Conservation (phyloP, 2,888 invertebrate genomes). For the Drosophila pegasa region DNA sequence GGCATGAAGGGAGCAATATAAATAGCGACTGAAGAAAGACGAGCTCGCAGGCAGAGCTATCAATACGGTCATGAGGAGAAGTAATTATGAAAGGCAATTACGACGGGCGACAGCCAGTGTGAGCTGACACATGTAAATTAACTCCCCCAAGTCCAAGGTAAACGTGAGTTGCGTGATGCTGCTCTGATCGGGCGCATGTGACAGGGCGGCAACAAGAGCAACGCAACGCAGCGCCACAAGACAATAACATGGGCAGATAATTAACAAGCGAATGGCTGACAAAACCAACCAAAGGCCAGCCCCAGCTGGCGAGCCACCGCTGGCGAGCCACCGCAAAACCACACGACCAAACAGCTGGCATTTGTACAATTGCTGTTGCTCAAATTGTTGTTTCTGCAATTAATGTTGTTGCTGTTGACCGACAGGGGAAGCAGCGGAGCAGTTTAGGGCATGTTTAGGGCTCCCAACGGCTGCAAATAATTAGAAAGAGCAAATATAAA, state of each 20-base stretch:
- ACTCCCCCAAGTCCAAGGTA: background rate
- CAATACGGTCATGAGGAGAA: background rate
- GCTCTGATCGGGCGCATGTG: background rate
- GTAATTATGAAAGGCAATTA: conserved; percentile 5
- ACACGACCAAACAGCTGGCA: conserved; percentile 10
- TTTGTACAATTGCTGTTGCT: conserved; percentile 9
- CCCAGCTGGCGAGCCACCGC: conserved; percentile 12
- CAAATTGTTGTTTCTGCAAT: conserved; percentile 1
- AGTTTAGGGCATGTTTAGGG: background rate
- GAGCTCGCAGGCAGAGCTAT: background rate
- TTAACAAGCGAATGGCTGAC: conserved; percentile 42
- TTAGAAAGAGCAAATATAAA: background rate
- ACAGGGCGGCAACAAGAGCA: conserved; percentile 2
- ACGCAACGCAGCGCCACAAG: background rate
- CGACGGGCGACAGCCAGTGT: background rate
- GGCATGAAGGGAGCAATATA: background rate
- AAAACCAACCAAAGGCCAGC: conserved; percentile 19
- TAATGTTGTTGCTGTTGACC: conserved; percentile 14
- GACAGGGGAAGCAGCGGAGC: conserved; percentile 11
- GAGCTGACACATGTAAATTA: conserved; percentile 1
- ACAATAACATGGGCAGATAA: conserved; percentile 44
- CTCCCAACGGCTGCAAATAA: conserved; percentile 7
- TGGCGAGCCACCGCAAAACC: conserved; percentile 15
- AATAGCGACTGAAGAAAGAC: background rate
- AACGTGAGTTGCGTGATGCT: background rate